A percentile compares a stretch with the other conserved stretches of the same genome.
Evolutionary conservation across 2,888 invertebrate species (phyloP).

Genomic region (Cheilosia vulpina): DNA sequence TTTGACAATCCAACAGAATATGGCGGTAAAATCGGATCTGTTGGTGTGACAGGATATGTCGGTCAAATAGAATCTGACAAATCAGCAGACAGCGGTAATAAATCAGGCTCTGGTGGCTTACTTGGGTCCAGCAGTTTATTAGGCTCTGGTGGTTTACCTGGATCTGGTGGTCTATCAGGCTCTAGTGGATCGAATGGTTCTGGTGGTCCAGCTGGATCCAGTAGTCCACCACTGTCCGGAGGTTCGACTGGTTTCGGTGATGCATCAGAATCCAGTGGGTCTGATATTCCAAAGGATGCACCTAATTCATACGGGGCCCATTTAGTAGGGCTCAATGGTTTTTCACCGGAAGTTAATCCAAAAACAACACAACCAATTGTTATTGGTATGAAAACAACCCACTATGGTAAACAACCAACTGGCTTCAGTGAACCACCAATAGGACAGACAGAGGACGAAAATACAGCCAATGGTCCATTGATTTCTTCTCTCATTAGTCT

Average conservation of each 20-base stretch:
- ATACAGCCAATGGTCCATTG: not conserved
- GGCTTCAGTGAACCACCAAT: not conserved
- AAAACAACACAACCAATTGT: not conserved
- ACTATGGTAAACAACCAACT: not conserved
- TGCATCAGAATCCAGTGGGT: not conserved
- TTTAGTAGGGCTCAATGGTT: not conserved
- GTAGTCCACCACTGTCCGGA: not conserved
- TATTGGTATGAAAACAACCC: not conserved
- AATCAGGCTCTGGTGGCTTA: slow-evolving; percentile 7
- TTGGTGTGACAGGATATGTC: not conserved
- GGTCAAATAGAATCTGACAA: not conserved
- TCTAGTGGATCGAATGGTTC: not conserved
- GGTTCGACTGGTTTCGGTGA: not conserved
- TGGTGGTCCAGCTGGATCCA: not conserved
- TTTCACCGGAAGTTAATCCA: too few relatives aligned
- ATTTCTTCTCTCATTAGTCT: not conserved
- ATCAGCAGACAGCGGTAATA: not conserved
- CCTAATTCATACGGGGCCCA: not conserved
- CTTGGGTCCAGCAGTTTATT: not conserved
- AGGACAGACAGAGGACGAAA: not conserved
- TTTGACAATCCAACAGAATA: too few relatives aligned
- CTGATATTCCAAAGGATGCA: not conserved
- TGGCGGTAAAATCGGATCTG: not conserved
- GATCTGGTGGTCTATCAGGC: not conserved
- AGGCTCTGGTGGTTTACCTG: slow-evolving; percentile 4